phyloP scores from a whole-genome alignment of 2,113 vertebrate species.

The Ovibos moschatus region DNA sequence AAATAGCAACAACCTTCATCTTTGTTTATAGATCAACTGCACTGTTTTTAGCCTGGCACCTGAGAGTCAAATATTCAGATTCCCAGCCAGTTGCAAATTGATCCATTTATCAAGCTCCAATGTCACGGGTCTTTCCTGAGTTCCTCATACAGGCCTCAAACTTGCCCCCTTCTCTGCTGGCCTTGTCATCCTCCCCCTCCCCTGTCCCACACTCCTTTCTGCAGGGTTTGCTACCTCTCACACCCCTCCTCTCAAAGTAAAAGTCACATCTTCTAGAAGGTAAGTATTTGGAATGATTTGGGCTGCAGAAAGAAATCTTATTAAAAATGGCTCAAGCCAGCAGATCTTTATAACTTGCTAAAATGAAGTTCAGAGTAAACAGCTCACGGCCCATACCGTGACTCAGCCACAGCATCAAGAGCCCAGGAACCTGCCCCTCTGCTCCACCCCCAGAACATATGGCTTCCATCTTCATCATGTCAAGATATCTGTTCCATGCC shows the following conservation, averaged over 20 bases:
- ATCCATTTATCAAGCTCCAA: neutral
- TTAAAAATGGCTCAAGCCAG: neutral
- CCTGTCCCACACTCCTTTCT: neutral
- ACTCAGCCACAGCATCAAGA: neutral
- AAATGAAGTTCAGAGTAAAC: neutral
- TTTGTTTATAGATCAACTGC: neutral
- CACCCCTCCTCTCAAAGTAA: neutral
- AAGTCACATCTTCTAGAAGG: neutral
- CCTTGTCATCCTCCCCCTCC: neutral
- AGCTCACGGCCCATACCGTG: accelerated
- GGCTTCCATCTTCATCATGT: neutral
- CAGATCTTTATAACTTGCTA: neutral
- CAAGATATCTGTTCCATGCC: neutral
- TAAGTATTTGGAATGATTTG: neutral
- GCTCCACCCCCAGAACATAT: accelerated
- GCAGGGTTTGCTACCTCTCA: neutral
- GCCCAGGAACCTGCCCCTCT: neutral
- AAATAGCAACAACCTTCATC: neutral
- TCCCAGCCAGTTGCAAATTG: neutral
- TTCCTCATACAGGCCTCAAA: neutral
- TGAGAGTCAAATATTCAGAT: neutral
- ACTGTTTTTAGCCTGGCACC: neutral
- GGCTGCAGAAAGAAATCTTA: neutral
- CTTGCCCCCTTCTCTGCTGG: neutral
- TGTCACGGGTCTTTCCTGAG: neutral